These are phyloP conservation scores for Ornithoptera alexandrae DNA, from an alignment of 2,888 invertebrate genomes.

Conservation along the genomic window DNA sequence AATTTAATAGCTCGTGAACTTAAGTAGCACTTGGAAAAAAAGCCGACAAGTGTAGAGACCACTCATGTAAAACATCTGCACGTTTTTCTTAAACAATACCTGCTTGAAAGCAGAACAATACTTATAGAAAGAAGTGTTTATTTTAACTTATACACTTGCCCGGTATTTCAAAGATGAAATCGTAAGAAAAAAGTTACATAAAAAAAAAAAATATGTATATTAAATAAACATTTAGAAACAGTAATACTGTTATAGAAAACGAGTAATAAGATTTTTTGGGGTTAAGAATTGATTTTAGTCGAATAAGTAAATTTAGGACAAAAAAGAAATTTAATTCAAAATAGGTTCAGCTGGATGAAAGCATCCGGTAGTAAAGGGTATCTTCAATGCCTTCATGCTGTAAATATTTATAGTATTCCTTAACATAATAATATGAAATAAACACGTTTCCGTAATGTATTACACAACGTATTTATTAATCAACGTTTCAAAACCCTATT, in stretches of 20 bases:
- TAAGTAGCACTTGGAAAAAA: background rate
- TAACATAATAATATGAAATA: too few relatives aligned
- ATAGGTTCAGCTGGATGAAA: too few relatives aligned
- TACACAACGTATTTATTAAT: too few relatives aligned
- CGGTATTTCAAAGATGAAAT: background rate
- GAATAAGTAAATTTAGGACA: too few relatives aligned
- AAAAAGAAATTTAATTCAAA: too few relatives aligned
- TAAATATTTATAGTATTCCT: too few relatives aligned
- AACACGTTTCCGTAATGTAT: too few relatives aligned
- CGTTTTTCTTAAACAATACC: conserved; percentile 10
- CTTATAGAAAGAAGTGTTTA: conserved; percentile 3
- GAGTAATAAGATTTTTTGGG: background rate
- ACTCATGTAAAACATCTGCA: conserved; percentile 7
- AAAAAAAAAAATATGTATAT: background rate
- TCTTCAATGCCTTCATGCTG: too few relatives aligned
- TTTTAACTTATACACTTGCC: conserved; percentile 5
- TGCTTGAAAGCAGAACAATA: background rate
- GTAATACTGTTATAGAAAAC: background rate
- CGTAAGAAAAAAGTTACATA: background rate
- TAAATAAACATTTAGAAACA: background rate
- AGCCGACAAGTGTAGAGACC: background rate
- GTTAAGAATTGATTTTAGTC: too few relatives aligned
- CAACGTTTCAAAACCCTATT: too few relatives aligned
- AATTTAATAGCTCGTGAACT: background rate
- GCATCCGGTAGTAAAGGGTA: too few relatives aligned